A percentile compares a stretch with the other conserved stretches of the same genome.
phyloP scores from a whole-genome alignment of 2,888 invertebrate genomes.

The Cistogaster globosa region DNA sequence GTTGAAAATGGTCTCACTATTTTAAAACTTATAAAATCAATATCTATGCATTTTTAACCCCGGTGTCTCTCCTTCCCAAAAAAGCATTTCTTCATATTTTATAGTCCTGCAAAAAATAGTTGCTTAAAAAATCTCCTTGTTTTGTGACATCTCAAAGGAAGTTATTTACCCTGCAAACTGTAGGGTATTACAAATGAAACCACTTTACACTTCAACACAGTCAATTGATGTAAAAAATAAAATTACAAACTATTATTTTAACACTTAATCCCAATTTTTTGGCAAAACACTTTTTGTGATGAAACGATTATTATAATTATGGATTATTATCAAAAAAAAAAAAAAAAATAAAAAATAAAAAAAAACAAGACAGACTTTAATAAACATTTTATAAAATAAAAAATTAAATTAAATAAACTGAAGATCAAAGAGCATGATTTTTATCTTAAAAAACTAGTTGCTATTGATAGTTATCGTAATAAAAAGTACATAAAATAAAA shows the following conservation, averaged over 20 bases:
- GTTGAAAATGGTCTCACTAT: too few relatives aligned
- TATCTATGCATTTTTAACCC: too few relatives aligned
- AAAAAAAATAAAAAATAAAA: not conserved
- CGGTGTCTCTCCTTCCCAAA: too few relatives aligned
- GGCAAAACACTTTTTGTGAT: constrained; percentile 35
- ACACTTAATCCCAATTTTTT: constrained; percentile 60
- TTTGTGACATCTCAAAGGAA: too few relatives aligned
- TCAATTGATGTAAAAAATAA: constrained; percentile 20
- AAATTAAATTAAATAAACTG: constrained; percentile 27
- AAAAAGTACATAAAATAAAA: constrained; percentile 30
- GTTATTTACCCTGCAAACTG: not conserved
- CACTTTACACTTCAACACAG: constrained; percentile 35
- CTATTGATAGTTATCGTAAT: not conserved
- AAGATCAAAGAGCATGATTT: constrained; percentile 47
- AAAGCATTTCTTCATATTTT: too few relatives aligned
- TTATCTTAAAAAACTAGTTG: constrained; percentile 18
- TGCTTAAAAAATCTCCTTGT: too few relatives aligned
- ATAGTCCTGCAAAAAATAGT: too few relatives aligned
- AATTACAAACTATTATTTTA: constrained; percentile 62
- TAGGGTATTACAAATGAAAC: constrained; percentile 18
- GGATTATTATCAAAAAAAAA: constrained; percentile 49
- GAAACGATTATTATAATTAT: constrained; percentile 60
- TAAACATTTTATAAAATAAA: not conserved
- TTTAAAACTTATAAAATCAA: too few relatives aligned
- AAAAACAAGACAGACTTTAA: constrained; percentile 36